A percentile compares a stretch with the other conserved stretches of the same genome.
These are phyloP conservation scores for Sinosuthora webbiana DNA, from an alignment of 2,113 vertebrate genomes.

Conservation along the genomic window DNA sequence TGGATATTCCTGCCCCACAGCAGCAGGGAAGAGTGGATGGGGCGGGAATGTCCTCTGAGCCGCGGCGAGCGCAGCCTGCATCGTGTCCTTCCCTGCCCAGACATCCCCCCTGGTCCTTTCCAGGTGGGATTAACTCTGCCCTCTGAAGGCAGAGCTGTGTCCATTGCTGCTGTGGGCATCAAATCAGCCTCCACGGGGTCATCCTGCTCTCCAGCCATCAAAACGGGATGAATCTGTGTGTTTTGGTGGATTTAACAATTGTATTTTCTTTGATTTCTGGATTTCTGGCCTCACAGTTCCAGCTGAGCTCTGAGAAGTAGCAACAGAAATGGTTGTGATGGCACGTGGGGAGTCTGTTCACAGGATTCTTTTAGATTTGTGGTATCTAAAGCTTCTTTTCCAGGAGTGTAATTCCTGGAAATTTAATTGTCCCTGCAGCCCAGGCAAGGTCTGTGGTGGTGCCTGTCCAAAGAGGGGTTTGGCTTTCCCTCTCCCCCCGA, in stretches of 20 bases:
- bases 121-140: background rate
- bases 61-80: background rate
- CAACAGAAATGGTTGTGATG: background rate
- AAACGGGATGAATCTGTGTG: accelerated
- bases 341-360: background rate
- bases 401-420: background rate
- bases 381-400: background rate
- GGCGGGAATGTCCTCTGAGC: accelerated
- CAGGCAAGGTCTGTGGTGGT: background rate
- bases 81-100: background rate
- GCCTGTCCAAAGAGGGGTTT: background rate
- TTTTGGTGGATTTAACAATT: background rate
- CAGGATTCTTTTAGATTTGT: background rate
- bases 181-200: background rate
- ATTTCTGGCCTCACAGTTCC: background rate
- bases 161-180: background rate
- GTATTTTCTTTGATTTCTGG: background rate
- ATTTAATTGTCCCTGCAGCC: background rate
- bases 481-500: background rate
- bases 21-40: background rate
- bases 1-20: background rate
- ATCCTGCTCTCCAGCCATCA: background rate
- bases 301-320: background rate
- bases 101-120: background rate
- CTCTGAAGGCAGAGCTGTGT: background rate